Evolutionary conservation across 2,113 vertebrate species (phyloP), one percentile per base, ranked within the genome.

Genomic region (Nyctereutes procyonoides): DNA sequence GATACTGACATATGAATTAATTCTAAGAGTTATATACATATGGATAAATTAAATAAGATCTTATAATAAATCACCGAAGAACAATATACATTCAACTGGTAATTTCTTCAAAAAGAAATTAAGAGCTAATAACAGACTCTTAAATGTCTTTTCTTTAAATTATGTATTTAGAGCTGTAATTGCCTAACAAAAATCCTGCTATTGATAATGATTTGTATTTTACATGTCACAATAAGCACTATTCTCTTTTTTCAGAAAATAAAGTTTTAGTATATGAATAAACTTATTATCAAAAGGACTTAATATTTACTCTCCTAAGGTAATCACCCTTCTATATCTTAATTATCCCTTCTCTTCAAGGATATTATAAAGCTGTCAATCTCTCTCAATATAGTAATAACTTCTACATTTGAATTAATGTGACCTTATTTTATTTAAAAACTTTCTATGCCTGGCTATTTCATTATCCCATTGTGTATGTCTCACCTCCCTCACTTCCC

Each of bases 391-490:
- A 58, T 38, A 76, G 60, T 30, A 56, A 22, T 4, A 88, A 67
- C 15, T 58, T 93, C 30, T 74, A 12, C 26, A 35, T 67, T 63
- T 93, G 71, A 88, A 86, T 89, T 65, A 56, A 62, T 63, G 35
- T 51, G 26, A n/a, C 17, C 79, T 92, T 48, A 48, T 93, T 73
- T 28, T 82, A 65, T 30, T 93, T 73, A 28, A 92, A 95, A 82
- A 17, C 11, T 0, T 51, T 84, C 53, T 26, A 26, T 55, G 1
- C 60, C 60, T 79, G 28, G 32, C 62, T 83, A n/a, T 82, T 96
- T 77, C 2, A 13, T 80, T 74, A 58, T 82, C 8, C 60, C 63
- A 0, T 26, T 51, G 1, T 38, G 1, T 51, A 35, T 11, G 79
- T 35, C n/a, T 80, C 53, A 43, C 15, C 5, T 32, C 15, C n/a